Evolutionary conservation across 1,140 invertebrate genomes (phyloP), one percentile per base, ranked within the genome.

Genomic region (Ephestia elutella): DNA sequence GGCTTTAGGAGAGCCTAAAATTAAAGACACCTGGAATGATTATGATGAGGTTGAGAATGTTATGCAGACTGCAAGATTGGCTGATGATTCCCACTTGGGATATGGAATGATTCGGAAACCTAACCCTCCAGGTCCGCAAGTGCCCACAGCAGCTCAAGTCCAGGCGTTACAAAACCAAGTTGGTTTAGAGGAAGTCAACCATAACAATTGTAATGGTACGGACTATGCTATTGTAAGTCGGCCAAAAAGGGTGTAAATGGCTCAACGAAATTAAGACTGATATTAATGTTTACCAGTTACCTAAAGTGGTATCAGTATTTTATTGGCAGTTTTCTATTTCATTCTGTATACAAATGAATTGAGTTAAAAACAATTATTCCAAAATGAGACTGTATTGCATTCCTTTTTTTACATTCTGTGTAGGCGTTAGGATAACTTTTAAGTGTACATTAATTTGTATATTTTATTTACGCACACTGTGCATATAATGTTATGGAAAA

Each of bases 221-320:
- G 92, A 94, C 73, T 96, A 95, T 87, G 94, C 94, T 49, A 91
- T 95, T 70, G 92, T 96, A 48, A 94, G 93, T 69, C 95, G 95
- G 80, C 92, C 94, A 81, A 95, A 95, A 91, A 90, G 92, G 86
- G 93, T 95, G 80, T 94, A 89, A 90, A 54, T 64, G 56, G 21
- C 54, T 44, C 38, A 56, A 32, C 59, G 56, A 72, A 65, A 75
- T 72, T 77, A 78, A 84, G 82, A 85, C 84, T 87, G 84, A 84
- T 77, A 65, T 70, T 70, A 25, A 10, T 53, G 50, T 13, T 20
- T 21, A 25, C 63, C 55, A 54, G 59, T 58, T 62, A 66, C 32
- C 54, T 38, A 28, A 53, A 44, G 51, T 44, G 55, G 62, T 62
- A 59, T 51, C 30, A 56, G 25, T 54, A 54, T 49, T 57, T 57